These are phyloP conservation scores for Austrolebias charrua DNA, from an alignment of 2,797 vertebrate genomes.

Conservation along the genomic window DNA sequence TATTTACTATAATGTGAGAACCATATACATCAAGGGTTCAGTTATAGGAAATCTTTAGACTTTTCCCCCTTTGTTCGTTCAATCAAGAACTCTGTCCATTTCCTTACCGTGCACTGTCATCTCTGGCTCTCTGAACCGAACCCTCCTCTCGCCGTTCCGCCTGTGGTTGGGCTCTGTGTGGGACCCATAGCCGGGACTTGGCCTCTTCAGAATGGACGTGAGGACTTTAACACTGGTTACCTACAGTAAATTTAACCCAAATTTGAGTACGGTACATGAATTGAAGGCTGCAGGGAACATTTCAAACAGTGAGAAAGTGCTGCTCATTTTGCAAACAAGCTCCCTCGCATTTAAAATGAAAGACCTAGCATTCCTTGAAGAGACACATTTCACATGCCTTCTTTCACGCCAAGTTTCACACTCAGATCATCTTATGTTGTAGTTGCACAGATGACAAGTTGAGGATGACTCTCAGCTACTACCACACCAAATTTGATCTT, in stretches of 20 bases:
- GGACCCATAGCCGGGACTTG: constrained; percentile 49
- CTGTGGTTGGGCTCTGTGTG: constrained; percentile 64
- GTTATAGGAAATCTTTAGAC: too few relatives aligned
- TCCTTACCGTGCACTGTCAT: constrained; percentile 84
- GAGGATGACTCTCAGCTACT: too few relatives aligned
- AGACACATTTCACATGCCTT: too few relatives aligned
- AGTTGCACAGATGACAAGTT: too few relatives aligned
- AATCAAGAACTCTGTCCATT: not conserved
- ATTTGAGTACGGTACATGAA: constrained; percentile 2
- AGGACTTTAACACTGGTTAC: constrained; percentile 74
- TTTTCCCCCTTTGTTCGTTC: not conserved
- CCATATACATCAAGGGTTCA: not conserved
- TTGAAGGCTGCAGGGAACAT: constrained; percentile 2
- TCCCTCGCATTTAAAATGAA: not conserved
- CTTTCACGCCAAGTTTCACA: too few relatives aligned
- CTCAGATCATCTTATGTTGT: too few relatives aligned
- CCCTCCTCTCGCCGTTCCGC: constrained; percentile 81
- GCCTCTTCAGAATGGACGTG: constrained; percentile 87
- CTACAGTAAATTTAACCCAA: constrained; percentile 48
- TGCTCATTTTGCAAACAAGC: constrained; percentile 19
- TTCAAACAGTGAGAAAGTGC: constrained; percentile 1
- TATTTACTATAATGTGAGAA: not conserved
- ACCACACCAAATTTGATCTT: too few relatives aligned
- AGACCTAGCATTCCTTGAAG: too few relatives aligned
- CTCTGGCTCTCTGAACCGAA: constrained; percentile 91